phyloP scores from a whole-genome alignment of 53 echinoderm and acorn worm genomes.

The Arbacia lixula region DNA sequence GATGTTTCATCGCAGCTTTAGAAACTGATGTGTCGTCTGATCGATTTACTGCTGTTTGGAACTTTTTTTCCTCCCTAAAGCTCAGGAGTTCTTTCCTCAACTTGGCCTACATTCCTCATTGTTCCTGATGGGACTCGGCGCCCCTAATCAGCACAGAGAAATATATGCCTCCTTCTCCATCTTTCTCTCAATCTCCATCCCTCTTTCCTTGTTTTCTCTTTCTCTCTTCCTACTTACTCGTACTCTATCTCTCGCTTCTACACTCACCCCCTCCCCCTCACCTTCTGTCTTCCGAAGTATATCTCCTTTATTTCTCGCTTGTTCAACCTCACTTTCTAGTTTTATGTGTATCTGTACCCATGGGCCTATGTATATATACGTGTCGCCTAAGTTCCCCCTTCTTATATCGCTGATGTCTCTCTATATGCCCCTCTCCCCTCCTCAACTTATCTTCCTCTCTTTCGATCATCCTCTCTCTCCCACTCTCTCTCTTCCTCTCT shows the following conservation, averaged over 20 bases:
- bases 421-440: too few species aligned
- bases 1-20: too few species aligned
- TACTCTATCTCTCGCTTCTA: neutral
- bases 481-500: neutral
- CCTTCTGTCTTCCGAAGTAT: neutral
- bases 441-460: neutral
- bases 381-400: too few species aligned
- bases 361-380: too few species aligned
- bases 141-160: slow-evolving; percentile 29
- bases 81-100: too few species aligned
- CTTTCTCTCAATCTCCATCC: neutral
- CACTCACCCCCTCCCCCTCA: too few species aligned
- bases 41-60: too few species aligned
- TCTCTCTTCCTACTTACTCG: neutral
- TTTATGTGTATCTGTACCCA: too few species aligned
- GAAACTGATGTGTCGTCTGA: too few species aligned
- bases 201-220: neutral
- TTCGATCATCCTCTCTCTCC: neutral
- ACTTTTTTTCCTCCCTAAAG: too few species aligned
- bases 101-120: too few species aligned
- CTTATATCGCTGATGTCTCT: too few species aligned
- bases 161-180: neutral
- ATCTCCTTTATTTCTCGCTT: neutral
- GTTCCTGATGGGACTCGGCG: slow-evolving; percentile 10
- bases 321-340: neutral